phyloP scores from a whole-genome alignment of 2,888 invertebrate species.

The Linyphia triangularis region DNA sequence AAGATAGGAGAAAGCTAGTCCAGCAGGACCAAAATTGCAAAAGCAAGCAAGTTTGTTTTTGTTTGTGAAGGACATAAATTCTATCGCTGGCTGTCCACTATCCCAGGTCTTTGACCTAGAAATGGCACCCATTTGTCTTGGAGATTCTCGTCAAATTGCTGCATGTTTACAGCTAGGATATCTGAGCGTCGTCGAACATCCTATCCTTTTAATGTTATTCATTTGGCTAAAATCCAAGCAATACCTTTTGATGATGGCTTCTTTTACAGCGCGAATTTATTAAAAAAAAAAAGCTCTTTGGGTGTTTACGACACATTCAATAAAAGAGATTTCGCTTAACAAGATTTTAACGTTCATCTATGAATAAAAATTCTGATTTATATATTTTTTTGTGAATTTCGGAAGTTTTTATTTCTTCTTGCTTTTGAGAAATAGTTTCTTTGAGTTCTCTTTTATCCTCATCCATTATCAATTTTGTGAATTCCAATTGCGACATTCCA shows the following conservation, averaged over 20 bases:
- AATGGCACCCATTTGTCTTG: not conserved
- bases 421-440: not conserved
- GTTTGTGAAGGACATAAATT: constrained; percentile 26
- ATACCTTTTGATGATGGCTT: constrained; percentile 25
- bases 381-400: not conserved
- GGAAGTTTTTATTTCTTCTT: not conserved
- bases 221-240: constrained; percentile 27
- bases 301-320: constrained; percentile 4
- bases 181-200: not conserved
- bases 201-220: constrained; percentile 20
- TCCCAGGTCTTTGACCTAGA: constrained; percentile 37
- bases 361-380: constrained; percentile 6
- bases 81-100: not conserved
- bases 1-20: constrained; percentile 6
- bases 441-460: not conserved
- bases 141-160: not conserved
- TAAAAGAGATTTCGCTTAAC: constrained; percentile 7
- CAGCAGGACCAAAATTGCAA: not conserved
- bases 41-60: not conserved
- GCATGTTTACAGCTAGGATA: constrained; percentile 41
- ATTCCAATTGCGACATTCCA: constrained; percentile 21
- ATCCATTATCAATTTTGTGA: constrained; percentile 32
- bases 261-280: not conserved
- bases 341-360: not conserved
- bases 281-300: not conserved